Evolutionary conservation across 1,140 invertebrate species (phyloP).

Genomic region (Drosophila parvula): DNA sequence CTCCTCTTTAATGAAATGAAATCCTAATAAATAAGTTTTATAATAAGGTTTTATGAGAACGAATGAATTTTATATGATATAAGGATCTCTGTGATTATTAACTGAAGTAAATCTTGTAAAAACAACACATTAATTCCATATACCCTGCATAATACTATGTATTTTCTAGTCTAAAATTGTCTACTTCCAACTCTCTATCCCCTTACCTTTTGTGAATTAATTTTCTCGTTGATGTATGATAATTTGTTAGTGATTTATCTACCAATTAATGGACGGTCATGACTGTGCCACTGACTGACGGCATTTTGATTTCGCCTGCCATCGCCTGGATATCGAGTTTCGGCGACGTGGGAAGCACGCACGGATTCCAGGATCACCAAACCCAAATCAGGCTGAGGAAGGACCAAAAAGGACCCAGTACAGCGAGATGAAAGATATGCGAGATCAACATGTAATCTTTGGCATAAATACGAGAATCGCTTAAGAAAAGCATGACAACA

Average conservation of each 20-base stretch:
- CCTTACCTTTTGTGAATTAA: slow-evolving; percentile 3
- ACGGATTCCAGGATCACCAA: slow-evolving; percentile 47
- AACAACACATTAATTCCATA: not conserved
- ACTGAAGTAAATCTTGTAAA: not conserved
- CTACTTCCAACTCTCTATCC: not conserved
- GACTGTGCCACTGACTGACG: slow-evolving; percentile 66
- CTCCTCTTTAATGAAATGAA: too few relatives aligned
- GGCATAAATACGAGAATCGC: slow-evolving; percentile 73
- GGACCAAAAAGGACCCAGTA: slow-evolving; percentile 38
- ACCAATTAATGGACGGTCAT: slow-evolving; percentile 72
- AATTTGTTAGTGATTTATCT: slow-evolving; percentile 38
- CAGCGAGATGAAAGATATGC: slow-evolving; percentile 78
- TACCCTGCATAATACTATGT: not conserved
- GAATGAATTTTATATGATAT: not conserved
- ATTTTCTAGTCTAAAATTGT: not conserved
- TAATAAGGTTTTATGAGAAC: not conserved
- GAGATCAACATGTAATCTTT: slow-evolving; percentile 82
- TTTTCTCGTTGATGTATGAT: slow-evolving; percentile 21
- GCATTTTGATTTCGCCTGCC: slow-evolving; percentile 69
- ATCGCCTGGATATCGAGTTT: slow-evolving; percentile 57
- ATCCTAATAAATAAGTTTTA: not conserved
- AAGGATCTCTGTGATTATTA: too few relatives aligned
- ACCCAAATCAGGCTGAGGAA: slow-evolving; percentile 1
- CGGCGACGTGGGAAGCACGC: slow-evolving; percentile 77
- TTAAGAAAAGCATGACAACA: slow-evolving; percentile 70